Conservation (phyloP, 2,888 invertebrate genomes). For the Phlogophora meticulosa region DNA sequence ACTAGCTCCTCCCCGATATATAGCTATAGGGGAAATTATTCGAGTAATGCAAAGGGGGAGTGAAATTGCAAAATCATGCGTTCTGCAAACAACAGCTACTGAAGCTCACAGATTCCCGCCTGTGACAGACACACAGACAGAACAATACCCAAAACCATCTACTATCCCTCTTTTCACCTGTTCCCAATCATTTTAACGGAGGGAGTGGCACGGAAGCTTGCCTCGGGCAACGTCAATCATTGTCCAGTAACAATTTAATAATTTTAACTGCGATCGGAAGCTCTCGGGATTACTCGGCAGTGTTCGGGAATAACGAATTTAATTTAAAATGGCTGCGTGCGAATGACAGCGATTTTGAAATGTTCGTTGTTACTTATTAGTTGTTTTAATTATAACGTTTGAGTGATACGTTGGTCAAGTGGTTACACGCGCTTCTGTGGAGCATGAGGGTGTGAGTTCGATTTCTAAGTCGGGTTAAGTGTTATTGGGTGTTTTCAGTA, state of each 20-base stretch:
- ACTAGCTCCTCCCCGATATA: too few relatives aligned
- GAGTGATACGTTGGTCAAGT: not conserved
- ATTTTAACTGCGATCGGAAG: conserved; percentile 39
- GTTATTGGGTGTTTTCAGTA: too few relatives aligned
- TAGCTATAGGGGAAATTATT: too few relatives aligned
- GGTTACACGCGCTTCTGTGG: not conserved
- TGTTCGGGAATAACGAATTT: conserved; percentile 28
- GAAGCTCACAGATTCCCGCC: not conserved
- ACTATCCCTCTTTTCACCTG: conserved; percentile 2
- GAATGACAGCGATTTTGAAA: conserved; percentile 37
- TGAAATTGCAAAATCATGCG: not conserved
- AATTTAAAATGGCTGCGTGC: conserved; percentile 44
- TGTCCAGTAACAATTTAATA: conserved; percentile 41
- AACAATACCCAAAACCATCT: not conserved
- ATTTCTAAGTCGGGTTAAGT: too few relatives aligned
- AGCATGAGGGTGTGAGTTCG: too few relatives aligned
- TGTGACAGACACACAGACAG: not conserved
- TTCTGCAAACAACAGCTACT: not conserved
- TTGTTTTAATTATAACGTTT: conserved; percentile 9
- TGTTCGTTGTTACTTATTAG: conserved; percentile 16
- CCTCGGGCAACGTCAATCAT: conserved; percentile 50
- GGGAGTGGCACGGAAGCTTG: conserved; percentile 21
- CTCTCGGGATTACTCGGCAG: not conserved
- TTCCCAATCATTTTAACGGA: conserved; percentile 20
- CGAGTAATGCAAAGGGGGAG: too few relatives aligned